phyloP scores from a whole-genome alignment of 2,113 vertebrate species.

The Forbesichthys agassizii region DNA sequence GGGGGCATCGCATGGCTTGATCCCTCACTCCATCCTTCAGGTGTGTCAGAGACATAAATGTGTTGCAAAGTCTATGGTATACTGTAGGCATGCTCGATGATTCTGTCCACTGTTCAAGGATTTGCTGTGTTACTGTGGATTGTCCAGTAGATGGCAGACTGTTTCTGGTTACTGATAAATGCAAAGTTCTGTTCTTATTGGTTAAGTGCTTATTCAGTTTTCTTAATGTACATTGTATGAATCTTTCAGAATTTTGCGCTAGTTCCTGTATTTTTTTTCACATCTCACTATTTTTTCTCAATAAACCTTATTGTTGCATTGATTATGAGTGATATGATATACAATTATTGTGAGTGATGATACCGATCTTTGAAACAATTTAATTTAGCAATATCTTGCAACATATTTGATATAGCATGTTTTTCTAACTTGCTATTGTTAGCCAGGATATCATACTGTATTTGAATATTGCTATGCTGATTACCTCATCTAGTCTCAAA shows the following conservation, averaged over 20 bases:
- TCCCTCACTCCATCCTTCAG: conserved; percentile 23
- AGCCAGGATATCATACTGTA: neutral
- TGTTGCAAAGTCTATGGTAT: neutral
- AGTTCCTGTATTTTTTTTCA: neutral
- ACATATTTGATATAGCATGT: neutral
- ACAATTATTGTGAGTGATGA: neutral
- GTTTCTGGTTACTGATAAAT: neutral
- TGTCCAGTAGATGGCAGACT: conserved; percentile 66
- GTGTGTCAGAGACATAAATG: conserved; percentile 20
- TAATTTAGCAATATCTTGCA: neutral
- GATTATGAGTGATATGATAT: neutral
- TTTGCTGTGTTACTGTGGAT: conserved; percentile 9
- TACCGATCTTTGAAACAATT: neutral
- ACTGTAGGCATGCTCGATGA: neutral
- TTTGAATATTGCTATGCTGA: neutral
- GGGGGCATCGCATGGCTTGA: conserved; percentile 7
- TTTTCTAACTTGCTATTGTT: too few species aligned
- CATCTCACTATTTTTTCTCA: neutral
- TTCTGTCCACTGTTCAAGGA: conserved; percentile 1
- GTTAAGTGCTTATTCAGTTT: too few species aligned
- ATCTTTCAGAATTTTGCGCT: too few species aligned
- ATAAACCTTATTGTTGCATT: neutral
- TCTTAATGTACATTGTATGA: too few species aligned
- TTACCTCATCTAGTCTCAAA: neutral
- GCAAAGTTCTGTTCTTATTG: too few species aligned